Base-by-base conservation (phyloP, 1,140 invertebrate genomes). In the Drosophila nasuta region DNA sequence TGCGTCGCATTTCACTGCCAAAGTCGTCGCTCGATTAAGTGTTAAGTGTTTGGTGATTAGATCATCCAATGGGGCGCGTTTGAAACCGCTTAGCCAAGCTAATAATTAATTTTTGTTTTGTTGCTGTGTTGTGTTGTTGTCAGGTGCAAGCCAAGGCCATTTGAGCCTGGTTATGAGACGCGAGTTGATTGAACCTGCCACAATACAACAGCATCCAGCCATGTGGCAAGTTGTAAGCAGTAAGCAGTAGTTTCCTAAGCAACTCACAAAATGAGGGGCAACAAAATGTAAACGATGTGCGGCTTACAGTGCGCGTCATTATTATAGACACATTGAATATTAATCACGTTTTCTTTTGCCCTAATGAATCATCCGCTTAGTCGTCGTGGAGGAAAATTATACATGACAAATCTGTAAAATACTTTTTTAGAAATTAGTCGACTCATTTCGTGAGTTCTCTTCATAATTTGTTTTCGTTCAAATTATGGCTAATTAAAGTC, bases 41-140 rank as follows among this genome's bases (percentile, higher is more conserved):
- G 77, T 69, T 77, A 80, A 77, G 77, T 80, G 77, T 77, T 69
- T 59, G 75, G 13, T 64, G 75, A 80, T 80, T 80, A 80, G 77
- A 80, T 80, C 77, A 80, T 80, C 75, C 59, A 35, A 35, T 68
- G 74, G 63, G 77, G 77, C 52, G 75, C 64, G 77, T 77, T 77
- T 70, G 69, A 25, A 74, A 65, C 69, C 69, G 75, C 77, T 77
- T 69, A 77, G 59, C 20, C 59, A 54, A 64, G 75, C 38, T 77
- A 80, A 77, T 80, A 70, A 77, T 59, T 59, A 38, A 13, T 59
- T 59, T 30, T 57, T 11, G 1, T 13, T 56, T 13, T 56, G 17
- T 41, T 38, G 15, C 67, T 54, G 62, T 62, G 20, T 20, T 20
- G 49, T 56, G 58, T 58, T 43, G 67, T 15, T 56, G 38, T 11